Percentiles rank a stretch among this genome's conserved stretches.
Evolutionary conservation across 2,113 vertebrate species (phyloP).

Genomic region (Eurypyga helias): DNA sequence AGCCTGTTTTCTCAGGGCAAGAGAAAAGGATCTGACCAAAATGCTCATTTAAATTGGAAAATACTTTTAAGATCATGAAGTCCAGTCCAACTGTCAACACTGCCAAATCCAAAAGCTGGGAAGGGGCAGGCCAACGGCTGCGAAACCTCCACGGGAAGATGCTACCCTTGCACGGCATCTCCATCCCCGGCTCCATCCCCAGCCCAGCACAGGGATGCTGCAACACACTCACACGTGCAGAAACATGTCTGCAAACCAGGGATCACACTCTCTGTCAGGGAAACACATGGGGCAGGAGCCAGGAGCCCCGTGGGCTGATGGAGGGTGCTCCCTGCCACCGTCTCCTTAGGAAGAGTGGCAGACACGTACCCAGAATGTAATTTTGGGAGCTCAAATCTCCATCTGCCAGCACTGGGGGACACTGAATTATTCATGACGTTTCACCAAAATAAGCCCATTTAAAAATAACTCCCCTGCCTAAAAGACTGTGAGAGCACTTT

Average conservation of each 20-base stretch:
- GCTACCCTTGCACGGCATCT: background rate
- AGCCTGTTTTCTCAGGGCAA: background rate
- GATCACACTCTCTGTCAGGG: accelerated
- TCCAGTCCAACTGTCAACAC: accelerated
- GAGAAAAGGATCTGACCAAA: background rate
- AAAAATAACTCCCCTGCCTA: background rate
- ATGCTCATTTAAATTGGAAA: background rate
- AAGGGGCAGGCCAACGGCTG: background rate
- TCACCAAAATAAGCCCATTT: background rate
- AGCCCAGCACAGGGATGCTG: accelerated
- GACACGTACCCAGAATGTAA: no score
- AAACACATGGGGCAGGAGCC: accelerated
- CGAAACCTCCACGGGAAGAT: accelerated
- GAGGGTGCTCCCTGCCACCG: background rate
- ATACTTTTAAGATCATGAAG: background rate
- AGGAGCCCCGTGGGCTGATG: accelerated
- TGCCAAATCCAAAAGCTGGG: accelerated
- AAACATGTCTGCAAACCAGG: accelerated
- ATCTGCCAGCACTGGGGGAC: background rate
- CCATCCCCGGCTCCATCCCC: accelerated
- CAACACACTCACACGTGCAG: accelerated
- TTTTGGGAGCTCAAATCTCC: background rate
- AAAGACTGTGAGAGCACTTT: accelerated
- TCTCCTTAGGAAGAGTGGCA: background rate
- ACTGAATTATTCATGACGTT: background rate